Evolutionary conservation across 1,140 invertebrate species (phyloP).

Genomic region (Marisa cornuarietis): DNA sequence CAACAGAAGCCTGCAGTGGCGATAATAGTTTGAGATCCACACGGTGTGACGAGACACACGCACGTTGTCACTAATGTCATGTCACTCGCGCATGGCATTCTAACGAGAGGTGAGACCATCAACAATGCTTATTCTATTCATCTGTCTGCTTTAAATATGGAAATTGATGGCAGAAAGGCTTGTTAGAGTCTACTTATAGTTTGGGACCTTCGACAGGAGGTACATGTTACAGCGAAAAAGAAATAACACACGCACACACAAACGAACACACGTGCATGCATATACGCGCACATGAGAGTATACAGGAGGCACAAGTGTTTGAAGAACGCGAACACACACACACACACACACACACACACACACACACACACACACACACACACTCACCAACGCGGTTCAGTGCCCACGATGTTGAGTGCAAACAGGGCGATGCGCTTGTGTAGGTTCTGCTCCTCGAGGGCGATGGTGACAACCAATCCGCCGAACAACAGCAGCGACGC

Average conservation of each 20-base stretch:
- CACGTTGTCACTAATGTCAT: background rate
- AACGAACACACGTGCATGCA: conserved; percentile 9
- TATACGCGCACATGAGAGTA: conserved; percentile 5
- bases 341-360: background rate
- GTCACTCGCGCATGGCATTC: background rate
- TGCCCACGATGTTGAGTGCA: background rate
- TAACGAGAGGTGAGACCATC: no score
- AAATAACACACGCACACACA: background rate
- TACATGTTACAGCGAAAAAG: no score
- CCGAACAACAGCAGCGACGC: background rate
- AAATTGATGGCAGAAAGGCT: no score
- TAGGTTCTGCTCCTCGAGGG: background rate
- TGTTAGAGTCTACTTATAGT: no score
- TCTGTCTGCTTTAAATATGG: no score
- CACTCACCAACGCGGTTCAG: background rate
- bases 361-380: background rate
- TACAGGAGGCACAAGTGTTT: background rate
- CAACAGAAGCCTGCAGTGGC: conserved; percentile 54
- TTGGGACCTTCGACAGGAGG: no score
- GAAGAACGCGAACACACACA: background rate
- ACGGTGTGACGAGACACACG: background rate
- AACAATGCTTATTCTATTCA: no score
- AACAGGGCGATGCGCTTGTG: background rate
- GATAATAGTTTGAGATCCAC: background rate
- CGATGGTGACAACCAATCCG: background rate